Conservation (phyloP, 2,797 vertebrate species). For the Erpetoichthys calabaricus region DNA sequence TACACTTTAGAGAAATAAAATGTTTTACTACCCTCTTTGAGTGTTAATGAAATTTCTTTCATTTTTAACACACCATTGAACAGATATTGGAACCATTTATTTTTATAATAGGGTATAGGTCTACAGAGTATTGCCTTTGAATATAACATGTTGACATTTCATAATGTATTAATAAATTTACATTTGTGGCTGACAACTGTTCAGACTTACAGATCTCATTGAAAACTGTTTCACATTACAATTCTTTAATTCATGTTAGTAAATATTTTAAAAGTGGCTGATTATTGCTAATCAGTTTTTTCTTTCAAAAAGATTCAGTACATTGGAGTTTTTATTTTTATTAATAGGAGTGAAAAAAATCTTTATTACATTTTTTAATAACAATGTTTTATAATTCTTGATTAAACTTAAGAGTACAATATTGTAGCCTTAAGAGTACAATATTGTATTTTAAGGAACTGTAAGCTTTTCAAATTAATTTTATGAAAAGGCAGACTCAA, state of each 20-base stretch:
- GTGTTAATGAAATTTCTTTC: conserved; percentile 75
- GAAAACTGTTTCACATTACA: not conserved
- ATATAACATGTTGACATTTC: conserved; percentile 33
- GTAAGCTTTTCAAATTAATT: no score
- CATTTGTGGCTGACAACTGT: conserved; percentile 16
- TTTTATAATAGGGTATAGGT: conserved; percentile 65
- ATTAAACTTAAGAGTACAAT: no score
- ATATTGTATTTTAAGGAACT: no score
- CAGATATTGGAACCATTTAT: conserved; percentile 82
- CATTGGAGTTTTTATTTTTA: no score
- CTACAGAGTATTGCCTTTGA: conserved; percentile 44
- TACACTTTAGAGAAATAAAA: conserved; percentile 52
- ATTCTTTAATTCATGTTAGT: not conserved
- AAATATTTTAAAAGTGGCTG: no score
- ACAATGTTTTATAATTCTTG: no score
- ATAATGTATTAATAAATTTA: conserved; percentile 33
- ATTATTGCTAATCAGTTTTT: no score
- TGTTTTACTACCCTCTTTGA: conserved; percentile 65
- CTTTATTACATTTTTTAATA: no score
- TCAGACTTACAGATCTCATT: conserved; percentile 9
- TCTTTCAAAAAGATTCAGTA: no score
- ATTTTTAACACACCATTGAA: conserved; percentile 78
- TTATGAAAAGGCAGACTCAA: no score
- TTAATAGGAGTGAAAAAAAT: no score
- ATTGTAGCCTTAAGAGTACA: no score